phyloP scores from a whole-genome alignment of 1,140 invertebrate species.

The Hyles euphorbiae region DNA sequence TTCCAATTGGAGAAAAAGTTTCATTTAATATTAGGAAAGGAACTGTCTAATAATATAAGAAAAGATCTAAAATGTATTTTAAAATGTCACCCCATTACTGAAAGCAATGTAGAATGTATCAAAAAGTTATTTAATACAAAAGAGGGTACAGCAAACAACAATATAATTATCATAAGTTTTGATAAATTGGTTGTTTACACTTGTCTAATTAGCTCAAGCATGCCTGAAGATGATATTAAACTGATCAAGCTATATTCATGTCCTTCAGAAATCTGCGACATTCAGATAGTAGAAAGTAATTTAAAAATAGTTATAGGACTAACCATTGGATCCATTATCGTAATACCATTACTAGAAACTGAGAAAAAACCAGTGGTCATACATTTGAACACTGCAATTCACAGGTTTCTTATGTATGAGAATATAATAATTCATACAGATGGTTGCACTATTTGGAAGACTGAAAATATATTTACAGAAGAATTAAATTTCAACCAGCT shows the following conservation, averaged over 20 bases:
- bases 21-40: constrained; percentile 9
- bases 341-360: constrained; percentile 22
- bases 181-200: constrained; percentile 42
- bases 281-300: constrained; percentile 26
- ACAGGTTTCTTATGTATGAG: constrained; percentile 33
- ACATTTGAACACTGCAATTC: constrained; percentile 50
- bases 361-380: constrained; percentile 23
- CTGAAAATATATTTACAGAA: constrained; percentile 31
- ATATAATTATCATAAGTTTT: constrained; percentile 40
- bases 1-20: constrained; percentile 29
- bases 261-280: constrained; percentile 41
- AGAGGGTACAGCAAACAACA: constrained; percentile 14
- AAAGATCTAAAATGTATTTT: constrained; percentile 18
- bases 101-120: constrained; percentile 23
- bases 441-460: constrained; percentile 50
- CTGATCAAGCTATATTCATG: constrained; percentile 41
- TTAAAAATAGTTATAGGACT: constrained; percentile 39
- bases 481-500: constrained; percentile 37
- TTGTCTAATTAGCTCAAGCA: constrained; percentile 30
- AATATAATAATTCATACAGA: constrained; percentile 49
- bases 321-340: constrained; percentile 43
- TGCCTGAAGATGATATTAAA: constrained; percentile 11
- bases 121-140: constrained; percentile 28
- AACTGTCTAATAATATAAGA: constrained; percentile 10
- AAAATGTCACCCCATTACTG: constrained; percentile 18